A percentile compares a stretch with the other conserved stretches of the same genome.
Evolutionary conservation across 2,888 invertebrate genomes (phyloP).

Genomic region (Tenthredo distinguenda): DNA sequence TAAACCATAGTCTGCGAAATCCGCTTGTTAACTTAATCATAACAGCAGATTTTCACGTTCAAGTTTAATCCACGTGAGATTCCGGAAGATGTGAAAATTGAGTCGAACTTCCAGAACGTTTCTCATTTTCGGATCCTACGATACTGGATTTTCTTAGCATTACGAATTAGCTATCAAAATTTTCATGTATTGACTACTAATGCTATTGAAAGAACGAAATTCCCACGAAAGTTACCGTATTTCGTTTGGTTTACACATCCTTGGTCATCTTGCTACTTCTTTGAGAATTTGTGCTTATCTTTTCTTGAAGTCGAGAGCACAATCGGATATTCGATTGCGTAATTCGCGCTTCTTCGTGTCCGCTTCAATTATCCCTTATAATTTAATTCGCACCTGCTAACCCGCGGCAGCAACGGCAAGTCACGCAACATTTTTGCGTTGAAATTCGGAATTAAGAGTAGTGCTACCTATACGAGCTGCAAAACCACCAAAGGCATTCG

Average conservation of each 20-base stretch:
- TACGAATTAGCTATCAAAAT: background rate
- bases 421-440: slow-evolving; percentile 38
- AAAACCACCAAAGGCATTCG: slow-evolving; percentile 20
- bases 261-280: background rate
- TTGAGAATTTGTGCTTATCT: background rate
- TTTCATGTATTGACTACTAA: background rate
- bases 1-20: slow-evolving; percentile 1
- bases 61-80: slow-evolving; percentile 18
- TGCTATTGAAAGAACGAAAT: background rate
- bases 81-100: background rate
- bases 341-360: background rate
- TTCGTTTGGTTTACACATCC: background rate
- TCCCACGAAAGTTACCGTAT: background rate
- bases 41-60: slow-evolving; percentile 31
- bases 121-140: background rate
- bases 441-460: background rate
- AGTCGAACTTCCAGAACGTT: background rate
- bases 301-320: background rate
- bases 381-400: slow-evolving; percentile 31
- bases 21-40: slow-evolving; percentile 22
- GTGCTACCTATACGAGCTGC: background rate
- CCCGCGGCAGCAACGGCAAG: background rate
- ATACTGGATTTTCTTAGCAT: background rate
- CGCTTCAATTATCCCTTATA: background rate
- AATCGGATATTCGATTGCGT: background rate